Conservation (phyloP, 2,797 vertebrate species). For the Petrocephalus sullivani region DNA sequence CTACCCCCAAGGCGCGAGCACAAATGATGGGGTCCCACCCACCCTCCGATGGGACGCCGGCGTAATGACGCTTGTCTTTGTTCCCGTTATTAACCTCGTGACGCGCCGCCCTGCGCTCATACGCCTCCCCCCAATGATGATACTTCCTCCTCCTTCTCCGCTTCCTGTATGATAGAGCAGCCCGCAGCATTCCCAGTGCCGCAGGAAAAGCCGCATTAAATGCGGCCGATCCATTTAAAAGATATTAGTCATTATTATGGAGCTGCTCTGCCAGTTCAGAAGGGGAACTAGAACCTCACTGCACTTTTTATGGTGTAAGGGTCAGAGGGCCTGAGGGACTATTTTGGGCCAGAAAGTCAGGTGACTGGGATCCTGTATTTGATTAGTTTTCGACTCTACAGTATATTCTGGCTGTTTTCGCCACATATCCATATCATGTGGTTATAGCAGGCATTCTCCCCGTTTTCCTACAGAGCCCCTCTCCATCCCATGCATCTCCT, state of each 20-base stretch:
- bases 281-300: background rate
- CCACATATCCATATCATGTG: background rate
- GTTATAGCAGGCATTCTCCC: background rate
- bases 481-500: background rate
- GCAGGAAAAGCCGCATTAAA: background rate
- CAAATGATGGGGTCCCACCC: background rate
- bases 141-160: background rate
- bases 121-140: too few species aligned
- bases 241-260: background rate
- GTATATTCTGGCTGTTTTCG: background rate
- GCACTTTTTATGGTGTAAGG: background rate
- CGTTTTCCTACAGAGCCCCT: background rate
- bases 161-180: background rate
- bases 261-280: background rate
- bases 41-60: background rate
- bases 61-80: background rate
- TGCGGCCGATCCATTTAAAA: background rate
- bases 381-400: background rate
- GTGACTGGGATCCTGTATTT: background rate
- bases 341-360: background rate
- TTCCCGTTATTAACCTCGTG: background rate
- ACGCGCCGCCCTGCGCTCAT: background rate
- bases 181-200: background rate
- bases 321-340: background rate
- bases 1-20: background rate